These are phyloP conservation scores for Petrolisthes manimaculis DNA, from an alignment of 2,888 invertebrate genomes.

Conservation along the genomic window DNA sequence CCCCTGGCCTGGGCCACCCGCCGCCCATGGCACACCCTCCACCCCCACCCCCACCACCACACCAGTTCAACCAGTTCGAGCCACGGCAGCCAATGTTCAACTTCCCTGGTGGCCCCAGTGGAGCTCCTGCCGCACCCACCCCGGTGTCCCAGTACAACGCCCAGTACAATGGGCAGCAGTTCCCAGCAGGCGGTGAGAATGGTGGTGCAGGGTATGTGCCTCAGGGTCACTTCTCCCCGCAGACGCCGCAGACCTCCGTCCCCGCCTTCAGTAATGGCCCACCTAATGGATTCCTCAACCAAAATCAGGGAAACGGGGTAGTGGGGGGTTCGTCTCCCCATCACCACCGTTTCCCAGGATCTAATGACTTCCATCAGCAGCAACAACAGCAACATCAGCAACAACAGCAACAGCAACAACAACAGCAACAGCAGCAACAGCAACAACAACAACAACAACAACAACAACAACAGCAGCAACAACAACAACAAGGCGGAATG, in stretches of 20 bases:
- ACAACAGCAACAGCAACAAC: slow-evolving; percentile 53
- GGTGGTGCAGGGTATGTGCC: slow-evolving; percentile 62
- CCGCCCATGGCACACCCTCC: slow-evolving; percentile 61
- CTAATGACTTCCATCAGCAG: slow-evolving; percentile 64
- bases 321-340: slow-evolving; percentile 65
- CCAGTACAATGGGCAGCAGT: slow-evolving; percentile 58
- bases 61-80: slow-evolving; percentile 64
- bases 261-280: slow-evolving; percentile 59
- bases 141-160: slow-evolving; percentile 60
- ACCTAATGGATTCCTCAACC: slow-evolving; percentile 60
- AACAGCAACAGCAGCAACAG: slow-evolving; percentile 55
- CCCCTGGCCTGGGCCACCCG: slow-evolving; percentile 59
- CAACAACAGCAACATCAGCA: slow-evolving; percentile 59
- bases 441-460: slow-evolving; percentile 51
- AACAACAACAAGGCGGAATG: slow-evolving; percentile 51
- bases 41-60: slow-evolving; percentile 60
- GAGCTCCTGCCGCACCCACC: slow-evolving; percentile 47
- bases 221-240: slow-evolving; percentile 65
- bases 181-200: slow-evolving; percentile 50
- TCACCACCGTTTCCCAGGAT: slow-evolving; percentile 60
- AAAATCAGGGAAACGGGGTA: slow-evolving; percentile 65
- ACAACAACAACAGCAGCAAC: slow-evolving; percentile 34
- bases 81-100: slow-evolving; percentile 63
- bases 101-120: slow-evolving; percentile 55
- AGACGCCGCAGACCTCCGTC: slow-evolving; percentile 60